Base-by-base conservation (phyloP, 2,797 vertebrate species). In the Onychomys torridus region DNA sequence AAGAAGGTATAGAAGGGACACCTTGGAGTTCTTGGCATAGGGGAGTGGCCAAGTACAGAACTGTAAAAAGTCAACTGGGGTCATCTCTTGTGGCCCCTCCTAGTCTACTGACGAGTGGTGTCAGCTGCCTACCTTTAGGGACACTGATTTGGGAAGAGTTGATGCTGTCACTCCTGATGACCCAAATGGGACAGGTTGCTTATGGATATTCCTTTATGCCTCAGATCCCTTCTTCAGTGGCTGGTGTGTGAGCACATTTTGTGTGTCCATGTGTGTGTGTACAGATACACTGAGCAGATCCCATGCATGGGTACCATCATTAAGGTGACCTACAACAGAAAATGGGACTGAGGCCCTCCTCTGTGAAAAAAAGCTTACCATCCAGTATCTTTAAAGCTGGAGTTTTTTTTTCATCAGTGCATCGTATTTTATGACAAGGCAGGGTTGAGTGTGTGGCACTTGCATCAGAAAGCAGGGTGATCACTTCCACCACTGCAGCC, bases 51-150 rank as follows among this genome's bases (percentile, higher is more conserved):
- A 61, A 2, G 13, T 43, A 19, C 17, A 16, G 55, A 73, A 61
- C 5, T 21, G 2, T 12, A 23, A 55, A 32, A 25, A 46, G 49
- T 61, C 32, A 46, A 43, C 57, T 1, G 23, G 61, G 8, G 25
- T 2, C 11, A 23, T 55, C 59, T 84, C 57, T 27, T 27, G 13
- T 5, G 27, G 8, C 52, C 49, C 61, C 13, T 8, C 1, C 25
- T 5, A 5, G 21, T 1, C 2, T 4, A 13, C 1, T 1, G 5
- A 52, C 0, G 4, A 37, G 34, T 0, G 2, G 17, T 14, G 2
- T 57, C 32, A 37, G 32, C 46, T n/a, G 13, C 5, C 76, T 49
- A 13, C 14, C 21, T 19, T 46, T 43, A 55, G 1, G 55, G 81
- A 23, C 63, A 37, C 13, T 9, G 52, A 46, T 13, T 40, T 5